Evolutionary conservation across 2,113 vertebrate species (phyloP), one percentile per base, ranked within the genome.

Genomic region (Alaudala cheleensis): DNA sequence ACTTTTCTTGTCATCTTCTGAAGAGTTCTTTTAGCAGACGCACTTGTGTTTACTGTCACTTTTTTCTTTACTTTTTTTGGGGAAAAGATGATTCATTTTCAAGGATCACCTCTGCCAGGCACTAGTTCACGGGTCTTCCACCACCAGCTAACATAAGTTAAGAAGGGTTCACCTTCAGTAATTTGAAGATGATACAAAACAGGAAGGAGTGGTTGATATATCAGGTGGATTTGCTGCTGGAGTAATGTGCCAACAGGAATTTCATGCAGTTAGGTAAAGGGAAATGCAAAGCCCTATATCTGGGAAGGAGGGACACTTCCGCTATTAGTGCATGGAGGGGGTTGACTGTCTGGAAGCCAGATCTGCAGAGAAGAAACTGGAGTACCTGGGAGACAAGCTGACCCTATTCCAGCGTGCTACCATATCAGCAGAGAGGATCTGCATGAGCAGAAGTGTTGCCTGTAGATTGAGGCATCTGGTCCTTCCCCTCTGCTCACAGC

Each of bases 381-480:
- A 45, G 34, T 2, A 84, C 31, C 34, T 54, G 34, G 12, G 14
- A 57, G 15, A 66, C 37, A 61, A 61, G 2, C 10, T 57, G n/a
- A 40, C 5, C 8, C 44, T 19, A 26, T 7, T 9, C 6, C 47
- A 58, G 21, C 15, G 39, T 0, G 0, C 2, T 66, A 17, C 4
- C 8, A 8, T 49, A 53, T 12, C 5, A 57, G 37, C 13, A 53
- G 47, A 56, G 4, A 9, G 11, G 10, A 17, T 21, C 13, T 80
- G 33, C 22, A 17, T 21, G 53, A 54, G 25, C 14, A 54, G 10
- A 12, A 3, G 0, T 14, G 12, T 6, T 49, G 13, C 15, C 53
- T 64, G 42, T 9, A 61, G 14, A 9, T 5, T 0, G 6, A 81
- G 2, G 25, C 6, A 73, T 12, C 5, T 45, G 26, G 11, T 76